phyloP scores from a whole-genome alignment of 2,113 vertebrate species.

The Smithornis capensis region DNA sequence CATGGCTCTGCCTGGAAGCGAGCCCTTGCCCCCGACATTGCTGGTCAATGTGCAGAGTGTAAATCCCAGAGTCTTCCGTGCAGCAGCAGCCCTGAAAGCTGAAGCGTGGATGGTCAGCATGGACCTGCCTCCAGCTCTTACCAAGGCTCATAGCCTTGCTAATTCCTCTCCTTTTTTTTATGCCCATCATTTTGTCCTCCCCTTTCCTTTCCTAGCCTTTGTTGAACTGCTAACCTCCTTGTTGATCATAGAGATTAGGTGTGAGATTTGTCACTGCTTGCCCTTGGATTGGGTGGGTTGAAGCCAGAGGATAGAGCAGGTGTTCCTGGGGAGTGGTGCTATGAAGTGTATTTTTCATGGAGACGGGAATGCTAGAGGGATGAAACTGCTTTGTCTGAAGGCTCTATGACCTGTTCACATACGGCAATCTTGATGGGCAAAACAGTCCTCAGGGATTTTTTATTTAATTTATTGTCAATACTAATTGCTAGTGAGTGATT shows the following conservation, averaged over 20 bases:
- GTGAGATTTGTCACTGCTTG: rapidly evolving
- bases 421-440: background rate
- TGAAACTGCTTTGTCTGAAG: background rate
- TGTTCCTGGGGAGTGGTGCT: background rate
- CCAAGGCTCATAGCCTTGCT: background rate
- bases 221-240: background rate
- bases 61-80: background rate
- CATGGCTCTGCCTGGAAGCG: slow-evolving; percentile 23
- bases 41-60: background rate
- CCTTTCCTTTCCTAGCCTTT: background rate
- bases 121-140: background rate
- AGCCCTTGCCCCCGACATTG: background rate
- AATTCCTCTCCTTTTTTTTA: background rate
- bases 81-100: background rate
- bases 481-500: background rate
- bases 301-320: rapidly evolving
- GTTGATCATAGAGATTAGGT: background rate
- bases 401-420: background rate
- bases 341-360: background rate
- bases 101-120: rapidly evolving
- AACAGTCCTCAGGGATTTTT: background rate
- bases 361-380: background rate
- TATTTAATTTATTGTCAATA: background rate
- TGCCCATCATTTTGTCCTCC: background rate
- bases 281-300: rapidly evolving